A percentile compares a stretch with the other conserved stretches of the same genome.
Evolutionary conservation across 35 echinoderm and acorn worm genomes (phyloP).

Genomic region (Diadema setosum): DNA sequence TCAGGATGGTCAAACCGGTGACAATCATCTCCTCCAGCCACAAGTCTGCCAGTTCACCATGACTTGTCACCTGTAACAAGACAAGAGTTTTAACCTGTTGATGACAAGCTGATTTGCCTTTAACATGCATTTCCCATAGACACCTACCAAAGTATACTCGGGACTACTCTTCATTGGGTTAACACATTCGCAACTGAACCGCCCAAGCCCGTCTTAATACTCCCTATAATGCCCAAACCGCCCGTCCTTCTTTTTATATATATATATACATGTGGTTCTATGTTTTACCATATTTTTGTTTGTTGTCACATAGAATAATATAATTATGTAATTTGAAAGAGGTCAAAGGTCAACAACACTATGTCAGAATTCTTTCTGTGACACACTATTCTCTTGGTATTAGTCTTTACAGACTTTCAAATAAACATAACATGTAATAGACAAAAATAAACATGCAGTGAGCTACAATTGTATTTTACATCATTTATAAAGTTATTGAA

Average conservation of each 20-base stretch:
- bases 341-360: no score
- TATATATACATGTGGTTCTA: no score
- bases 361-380: no score
- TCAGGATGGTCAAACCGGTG: neutral
- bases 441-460: no score
- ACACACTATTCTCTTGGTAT: no score
- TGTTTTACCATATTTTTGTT: no score
- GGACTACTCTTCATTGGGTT: neutral
- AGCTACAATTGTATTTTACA: no score
- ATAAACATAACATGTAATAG: no score
- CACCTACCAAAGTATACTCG: neutral
- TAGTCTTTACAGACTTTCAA: no score
- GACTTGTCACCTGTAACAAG: neutral
- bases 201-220: neutral
- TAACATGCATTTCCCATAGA: neutral
- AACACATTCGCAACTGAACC: neutral
- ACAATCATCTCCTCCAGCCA: conserved; percentile 18
- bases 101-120: neutral
- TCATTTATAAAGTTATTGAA: no score
- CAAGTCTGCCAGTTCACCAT: neutral
- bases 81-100: neutral
- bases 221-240: neutral
- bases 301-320: no score
- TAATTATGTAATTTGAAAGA: no score
- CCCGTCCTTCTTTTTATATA: neutral